phyloP scores from a whole-genome alignment of 2,113 vertebrate genomes.

The Scomber japonicus region DNA sequence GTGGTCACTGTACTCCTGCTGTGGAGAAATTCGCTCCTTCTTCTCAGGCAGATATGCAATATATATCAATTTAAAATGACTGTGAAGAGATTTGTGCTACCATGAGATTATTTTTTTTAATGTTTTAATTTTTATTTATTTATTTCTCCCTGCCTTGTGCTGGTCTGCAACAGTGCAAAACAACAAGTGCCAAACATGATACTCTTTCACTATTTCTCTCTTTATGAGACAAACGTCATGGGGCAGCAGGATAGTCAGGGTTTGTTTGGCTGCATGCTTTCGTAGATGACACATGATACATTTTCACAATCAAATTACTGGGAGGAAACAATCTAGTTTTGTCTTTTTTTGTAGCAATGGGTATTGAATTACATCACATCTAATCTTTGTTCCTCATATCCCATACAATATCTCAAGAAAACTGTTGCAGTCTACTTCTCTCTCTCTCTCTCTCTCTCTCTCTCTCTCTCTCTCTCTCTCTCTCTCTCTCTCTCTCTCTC shows the following conservation, averaged over 20 bases:
- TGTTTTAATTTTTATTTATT: not conserved
- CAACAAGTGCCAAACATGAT: constrained; percentile 6
- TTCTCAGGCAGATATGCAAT: not conserved
- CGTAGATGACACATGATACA: not conserved
- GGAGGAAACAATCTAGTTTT: not conserved
- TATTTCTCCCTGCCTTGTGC: not conserved
- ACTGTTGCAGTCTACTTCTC: constrained; percentile 32
- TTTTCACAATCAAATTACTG: constrained; percentile 7
- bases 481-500: too few relatives aligned
- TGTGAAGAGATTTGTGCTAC: not conserved
- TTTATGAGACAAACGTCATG: constrained; percentile 5
- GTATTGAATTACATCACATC: constrained; percentile 26
- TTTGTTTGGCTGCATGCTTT: constrained; percentile 1
- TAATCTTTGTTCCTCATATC: constrained; percentile 8
- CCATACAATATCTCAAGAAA: constrained; percentile 15
- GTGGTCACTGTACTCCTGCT: constrained; percentile 10
- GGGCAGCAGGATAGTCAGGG: not conserved
- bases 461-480: too few relatives aligned
- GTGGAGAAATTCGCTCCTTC: constrained; percentile 1
- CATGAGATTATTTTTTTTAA: not conserved
- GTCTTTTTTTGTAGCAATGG: not conserved
- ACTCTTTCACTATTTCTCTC: constrained; percentile 1
- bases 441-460: too few relatives aligned
- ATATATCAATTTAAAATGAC: constrained; percentile 7
- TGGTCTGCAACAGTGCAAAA: not conserved